Base-by-base conservation (phyloP, 2,113 vertebrate species). In the Globicephala melas region DNA sequence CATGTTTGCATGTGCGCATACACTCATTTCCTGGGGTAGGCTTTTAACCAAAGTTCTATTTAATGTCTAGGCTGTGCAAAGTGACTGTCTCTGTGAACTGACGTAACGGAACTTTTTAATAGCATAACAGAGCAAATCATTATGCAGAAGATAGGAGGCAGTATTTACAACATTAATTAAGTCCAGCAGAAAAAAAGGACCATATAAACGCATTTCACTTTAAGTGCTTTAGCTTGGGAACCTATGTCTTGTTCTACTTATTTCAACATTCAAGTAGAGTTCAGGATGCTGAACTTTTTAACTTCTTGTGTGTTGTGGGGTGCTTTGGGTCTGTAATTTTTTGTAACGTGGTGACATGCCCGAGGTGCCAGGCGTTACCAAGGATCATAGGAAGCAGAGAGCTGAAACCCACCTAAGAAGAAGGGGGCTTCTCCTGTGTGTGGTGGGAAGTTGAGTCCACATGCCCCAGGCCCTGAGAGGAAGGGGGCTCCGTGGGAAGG, bases 61-160 rank as follows among this genome's bases (percentile, higher is more conserved):
- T 80, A 60, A 76, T 1, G 50, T 21, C 91, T 76, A 73, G 3
- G 85, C 18, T 50, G 28, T 90, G 94, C 68, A 50, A 65, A 62
- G 47, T 25, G 94, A 88, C 4, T 28, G 91, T 85, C 89, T 93
- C 25, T 50, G 89, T 73, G 36, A 91, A 93, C 92, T 93, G 89
- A 97, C 15, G 10, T 91, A 84, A 96, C 26, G 50, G 63, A 96
- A 63, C 70, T 96, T 94, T 79, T 97, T 92, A 89, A 97, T 33
- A 81, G 93, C 92, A 80, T 86, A 80, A 85, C 62, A 53, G 53
- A 95, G 71, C 84, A 91, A 53, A 93, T 89, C 70, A 28, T 96
- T 84, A 83, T 63, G 82, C 92, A 82, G 55, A 95, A 97, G 71
- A 70, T 80, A 92, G 96, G 73, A 92, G 91, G 53, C 31, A 50